Conservation (phyloP, 2,888 invertebrate genomes). For the Orchesella flavescens region DNA sequence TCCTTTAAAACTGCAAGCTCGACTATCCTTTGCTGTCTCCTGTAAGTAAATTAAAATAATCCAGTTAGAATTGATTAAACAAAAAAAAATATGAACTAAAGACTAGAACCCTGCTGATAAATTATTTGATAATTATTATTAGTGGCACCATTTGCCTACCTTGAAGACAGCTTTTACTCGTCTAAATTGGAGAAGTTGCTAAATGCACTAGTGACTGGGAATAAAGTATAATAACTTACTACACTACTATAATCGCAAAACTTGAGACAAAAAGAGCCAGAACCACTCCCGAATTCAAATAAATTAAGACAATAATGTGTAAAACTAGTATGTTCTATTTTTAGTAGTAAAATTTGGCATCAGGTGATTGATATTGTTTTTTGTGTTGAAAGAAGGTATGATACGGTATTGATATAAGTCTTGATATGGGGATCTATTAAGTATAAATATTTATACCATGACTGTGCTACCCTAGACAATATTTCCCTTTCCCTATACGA, state of each 20-base stretch:
- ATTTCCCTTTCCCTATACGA: too few species aligned
- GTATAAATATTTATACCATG: too few species aligned
- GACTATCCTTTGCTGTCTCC: not conserved
- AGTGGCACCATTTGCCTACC: too few species aligned
- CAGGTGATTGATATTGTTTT: not conserved
- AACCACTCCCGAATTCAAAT: not conserved
- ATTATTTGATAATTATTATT: not conserved
- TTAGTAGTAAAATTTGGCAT: not conserved
- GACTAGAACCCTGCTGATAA: too few species aligned
- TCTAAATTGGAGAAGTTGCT: too few species aligned
- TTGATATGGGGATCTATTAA: slow-evolving; percentile 2
- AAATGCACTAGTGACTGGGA: too few species aligned
- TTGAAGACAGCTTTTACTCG: not conserved
- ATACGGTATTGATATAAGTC: not conserved
- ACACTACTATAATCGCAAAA: not conserved
- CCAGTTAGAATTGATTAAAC: not conserved
- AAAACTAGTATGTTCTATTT: not conserved
- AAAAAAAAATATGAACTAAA: not conserved
- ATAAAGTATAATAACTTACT: too few species aligned
- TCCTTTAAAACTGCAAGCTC: not conserved
- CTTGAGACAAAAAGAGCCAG: not conserved
- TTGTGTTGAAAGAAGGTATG: not conserved
- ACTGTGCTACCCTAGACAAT: too few species aligned
- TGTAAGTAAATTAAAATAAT: not conserved
- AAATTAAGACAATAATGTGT: not conserved